Evolutionary conservation across 2,797 vertebrate genomes (phyloP).

Genomic region (Eutrigla gurnardus): DNA sequence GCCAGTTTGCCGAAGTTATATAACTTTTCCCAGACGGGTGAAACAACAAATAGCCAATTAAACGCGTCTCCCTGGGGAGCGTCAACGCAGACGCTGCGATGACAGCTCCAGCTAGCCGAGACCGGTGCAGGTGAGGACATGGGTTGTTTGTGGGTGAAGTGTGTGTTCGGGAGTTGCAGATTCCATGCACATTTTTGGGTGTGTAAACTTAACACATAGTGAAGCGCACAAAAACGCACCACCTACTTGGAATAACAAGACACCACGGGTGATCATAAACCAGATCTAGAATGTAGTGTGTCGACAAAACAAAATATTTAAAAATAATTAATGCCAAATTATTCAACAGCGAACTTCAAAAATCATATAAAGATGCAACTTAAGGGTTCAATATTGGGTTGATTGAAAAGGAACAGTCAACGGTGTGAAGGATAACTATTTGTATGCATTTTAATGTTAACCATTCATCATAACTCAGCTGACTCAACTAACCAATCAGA

Average conservation of each 20-base stretch:
- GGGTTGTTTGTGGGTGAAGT: constrained; percentile 23
- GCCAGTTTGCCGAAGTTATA: constrained; percentile 57
- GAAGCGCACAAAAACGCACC: neutral
- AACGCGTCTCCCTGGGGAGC: constrained; percentile 50
- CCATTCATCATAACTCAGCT: too few relatives aligned
- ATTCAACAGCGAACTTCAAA: neutral
- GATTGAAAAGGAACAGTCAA: too few relatives aligned
- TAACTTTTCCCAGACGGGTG: constrained; percentile 69
- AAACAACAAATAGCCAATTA: constrained; percentile 76
- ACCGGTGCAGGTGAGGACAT: constrained; percentile 49
- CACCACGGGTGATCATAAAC: neutral
- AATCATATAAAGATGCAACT: neutral
- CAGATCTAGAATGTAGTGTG: neutral
- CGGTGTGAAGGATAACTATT: too few relatives aligned
- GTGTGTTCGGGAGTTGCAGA: neutral
- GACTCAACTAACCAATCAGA: too few relatives aligned
- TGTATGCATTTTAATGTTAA: too few relatives aligned
- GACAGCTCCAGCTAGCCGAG: constrained; percentile 39
- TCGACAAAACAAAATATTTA: neutral
- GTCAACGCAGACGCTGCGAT: constrained; percentile 22
- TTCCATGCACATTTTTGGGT: constrained; percentile 12
- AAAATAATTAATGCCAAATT: neutral
- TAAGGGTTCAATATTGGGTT: too few relatives aligned
- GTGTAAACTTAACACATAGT: neutral
- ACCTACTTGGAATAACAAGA: neutral